Conservation (phyloP, 2,888 invertebrate genomes). For the Dicycla oo region DNA sequence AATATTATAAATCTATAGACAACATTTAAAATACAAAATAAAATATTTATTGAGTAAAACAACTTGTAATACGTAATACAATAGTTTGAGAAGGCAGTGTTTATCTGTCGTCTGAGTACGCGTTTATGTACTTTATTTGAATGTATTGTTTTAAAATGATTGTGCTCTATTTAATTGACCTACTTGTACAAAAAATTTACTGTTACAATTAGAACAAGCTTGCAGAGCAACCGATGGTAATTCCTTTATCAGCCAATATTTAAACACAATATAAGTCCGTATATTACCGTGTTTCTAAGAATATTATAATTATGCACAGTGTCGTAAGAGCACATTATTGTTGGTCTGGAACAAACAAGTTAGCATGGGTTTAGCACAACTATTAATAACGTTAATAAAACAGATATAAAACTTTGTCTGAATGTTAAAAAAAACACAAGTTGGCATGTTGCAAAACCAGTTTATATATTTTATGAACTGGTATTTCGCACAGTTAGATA, state of each 20-base stretch:
- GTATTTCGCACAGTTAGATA: constrained; percentile 69
- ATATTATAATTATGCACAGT: constrained; percentile 39
- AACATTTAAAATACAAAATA: background rate
- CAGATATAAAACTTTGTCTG: constrained; percentile 65
- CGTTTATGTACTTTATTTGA: background rate
- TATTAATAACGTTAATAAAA: constrained; percentile 66
- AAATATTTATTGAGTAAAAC: constrained; percentile 2
- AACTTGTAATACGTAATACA: background rate
- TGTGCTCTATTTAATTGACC: constrained; percentile 41
- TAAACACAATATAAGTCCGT: constrained; percentile 21
- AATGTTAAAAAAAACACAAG: constrained; percentile 63
- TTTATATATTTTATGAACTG: constrained; percentile 68
- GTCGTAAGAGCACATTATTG: constrained; percentile 53
- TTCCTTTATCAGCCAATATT: constrained; percentile 33
- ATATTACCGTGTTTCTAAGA: constrained; percentile 8
- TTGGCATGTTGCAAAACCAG: constrained; percentile 73
- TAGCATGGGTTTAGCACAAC: constrained; percentile 60
- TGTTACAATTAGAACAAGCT: constrained; percentile 31
- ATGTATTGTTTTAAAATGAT: constrained; percentile 39
- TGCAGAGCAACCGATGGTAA: constrained; percentile 11
- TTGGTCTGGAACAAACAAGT: constrained; percentile 48
- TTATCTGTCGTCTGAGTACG: constrained; percentile 2
- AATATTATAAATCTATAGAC: constrained; percentile 23
- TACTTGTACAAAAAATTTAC: constrained; percentile 34
- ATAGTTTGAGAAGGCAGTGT: background rate